phyloP scores from a whole-genome alignment of 2,797 vertebrate species.

The Macroramphosus scolopax region DNA sequence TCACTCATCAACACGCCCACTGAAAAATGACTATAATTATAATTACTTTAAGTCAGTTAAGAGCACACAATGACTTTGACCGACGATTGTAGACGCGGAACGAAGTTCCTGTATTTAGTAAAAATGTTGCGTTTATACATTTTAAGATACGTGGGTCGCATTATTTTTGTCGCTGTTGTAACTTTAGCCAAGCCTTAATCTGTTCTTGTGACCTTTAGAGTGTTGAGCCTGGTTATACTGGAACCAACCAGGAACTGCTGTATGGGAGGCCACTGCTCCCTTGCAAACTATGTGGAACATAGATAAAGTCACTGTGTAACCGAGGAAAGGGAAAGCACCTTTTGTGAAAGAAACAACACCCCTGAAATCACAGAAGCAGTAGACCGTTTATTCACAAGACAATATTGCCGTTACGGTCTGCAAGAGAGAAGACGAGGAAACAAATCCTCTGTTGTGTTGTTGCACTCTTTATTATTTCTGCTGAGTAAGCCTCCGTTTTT shows the following conservation, averaged over 20 bases:
- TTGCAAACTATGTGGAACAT: conserved; percentile 2
- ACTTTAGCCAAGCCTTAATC: conserved; percentile 8
- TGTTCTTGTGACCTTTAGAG: conserved; percentile 6
- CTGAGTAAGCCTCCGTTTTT: too few species aligned
- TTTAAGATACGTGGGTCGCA: conserved; percentile 1
- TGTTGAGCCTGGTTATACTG: conserved; percentile 9
- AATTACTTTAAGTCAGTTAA: background rate
- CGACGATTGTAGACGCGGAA: too few species aligned
- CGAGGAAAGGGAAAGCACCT: conserved; percentile 3
- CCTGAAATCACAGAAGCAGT: too few species aligned
- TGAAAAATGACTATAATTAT: conserved; percentile 7
- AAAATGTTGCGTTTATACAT: background rate
- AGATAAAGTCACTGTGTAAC: conserved; percentile 6
- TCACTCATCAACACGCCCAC: background rate
- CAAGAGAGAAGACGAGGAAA: too few species aligned
- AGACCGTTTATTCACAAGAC: conserved; percentile 9
- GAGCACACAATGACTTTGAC: background rate
- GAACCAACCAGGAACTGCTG: conserved; percentile 9
- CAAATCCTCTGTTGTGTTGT: too few species aligned
- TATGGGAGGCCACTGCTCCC: background rate
- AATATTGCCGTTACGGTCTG: background rate
- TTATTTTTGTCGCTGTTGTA: conserved; percentile 6
- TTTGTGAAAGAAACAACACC: background rate
- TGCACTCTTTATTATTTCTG: too few species aligned
- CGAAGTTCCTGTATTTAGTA: background rate